phyloP scores from a whole-genome alignment of 1,140 invertebrate species.

The Saxidomus purpurata region DNA sequence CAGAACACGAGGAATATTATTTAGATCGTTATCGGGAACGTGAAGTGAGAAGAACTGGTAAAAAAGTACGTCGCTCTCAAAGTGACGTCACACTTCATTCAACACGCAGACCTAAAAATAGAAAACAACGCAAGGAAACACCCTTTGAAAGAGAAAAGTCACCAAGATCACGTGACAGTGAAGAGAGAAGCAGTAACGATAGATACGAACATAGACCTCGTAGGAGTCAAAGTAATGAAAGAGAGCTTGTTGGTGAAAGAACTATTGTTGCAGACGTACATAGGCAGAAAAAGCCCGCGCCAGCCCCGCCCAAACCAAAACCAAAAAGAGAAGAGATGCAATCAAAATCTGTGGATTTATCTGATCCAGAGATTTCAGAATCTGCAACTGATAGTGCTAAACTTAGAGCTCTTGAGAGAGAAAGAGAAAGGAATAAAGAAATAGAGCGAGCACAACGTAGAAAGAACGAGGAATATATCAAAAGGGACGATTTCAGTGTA shows the following conservation, averaged over 20 bases:
- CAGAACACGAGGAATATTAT: constrained; percentile 55
- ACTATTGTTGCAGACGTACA: constrained; percentile 54
- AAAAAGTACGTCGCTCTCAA: constrained; percentile 61
- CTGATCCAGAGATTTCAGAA: constrained; percentile 42
- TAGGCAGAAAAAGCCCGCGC: constrained; percentile 49
- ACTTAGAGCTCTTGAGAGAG: constrained; percentile 60
- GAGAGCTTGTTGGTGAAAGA: neutral
- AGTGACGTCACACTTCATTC: constrained; percentile 66
- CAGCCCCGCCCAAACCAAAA: constrained; percentile 47
- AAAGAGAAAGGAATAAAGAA: constrained; percentile 37
- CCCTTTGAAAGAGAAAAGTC: constrained; percentile 45
- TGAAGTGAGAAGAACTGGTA: constrained; percentile 57
- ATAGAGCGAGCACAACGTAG: neutral
- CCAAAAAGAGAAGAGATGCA: constrained; percentile 5
- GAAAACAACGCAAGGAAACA: constrained; percentile 54
- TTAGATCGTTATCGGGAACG: constrained; percentile 56
- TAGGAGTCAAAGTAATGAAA: constrained; percentile 31
- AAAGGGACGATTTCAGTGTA: neutral
- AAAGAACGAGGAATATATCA: neutral
- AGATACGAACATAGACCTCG: neutral
- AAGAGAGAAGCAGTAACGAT: constrained; percentile 46
- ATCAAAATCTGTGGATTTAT: constrained; percentile 6
- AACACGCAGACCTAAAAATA: constrained; percentile 60
- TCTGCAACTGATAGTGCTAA: constrained; percentile 68
- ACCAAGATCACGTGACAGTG: constrained; percentile 28